These are phyloP conservation scores for Centropus bengalensis DNA, from an alignment of 2,113 vertebrate genomes.

Conservation along the genomic window DNA sequence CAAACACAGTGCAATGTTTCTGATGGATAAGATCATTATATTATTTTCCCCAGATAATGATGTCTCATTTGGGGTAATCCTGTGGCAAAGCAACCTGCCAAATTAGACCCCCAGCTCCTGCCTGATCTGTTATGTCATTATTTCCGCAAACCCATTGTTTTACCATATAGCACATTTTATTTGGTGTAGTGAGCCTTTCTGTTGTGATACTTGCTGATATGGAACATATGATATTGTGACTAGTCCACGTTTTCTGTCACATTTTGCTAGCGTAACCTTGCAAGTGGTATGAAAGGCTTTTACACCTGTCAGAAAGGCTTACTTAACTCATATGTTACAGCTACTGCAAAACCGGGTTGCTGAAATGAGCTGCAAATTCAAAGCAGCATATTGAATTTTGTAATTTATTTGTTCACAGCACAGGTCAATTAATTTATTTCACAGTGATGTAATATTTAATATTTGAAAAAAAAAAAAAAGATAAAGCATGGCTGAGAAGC, in stretches of 20 bases:
- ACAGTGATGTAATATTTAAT: conserved; percentile 68
- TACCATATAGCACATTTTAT: background rate
- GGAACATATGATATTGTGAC: conserved; percentile 67
- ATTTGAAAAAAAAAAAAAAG: conserved; percentile 55
- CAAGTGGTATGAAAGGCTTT: conserved; percentile 53
- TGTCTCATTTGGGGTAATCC: conserved; percentile 25
- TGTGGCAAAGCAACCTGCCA: background rate
- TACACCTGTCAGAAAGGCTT: conserved; percentile 74
- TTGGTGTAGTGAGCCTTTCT: conserved; percentile 27
- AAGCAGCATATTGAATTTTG: conserved; percentile 64
- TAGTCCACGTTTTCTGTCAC: conserved; percentile 60
- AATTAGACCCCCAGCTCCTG: background rate
- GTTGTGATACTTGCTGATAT: conserved; percentile 58
- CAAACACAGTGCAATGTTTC: background rate
- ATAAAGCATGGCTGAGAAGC: conserved; percentile 49
- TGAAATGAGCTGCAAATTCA: conserved; percentile 71
- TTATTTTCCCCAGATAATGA: conserved; percentile 15
- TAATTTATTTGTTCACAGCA: conserved; percentile 73
- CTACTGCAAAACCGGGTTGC: background rate
- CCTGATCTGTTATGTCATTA: background rate
- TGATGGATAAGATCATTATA: background rate
- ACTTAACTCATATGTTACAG: conserved; percentile 68
- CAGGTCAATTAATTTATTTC: conserved; percentile 78
- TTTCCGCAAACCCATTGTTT: background rate
- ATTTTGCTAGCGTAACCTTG: conserved; percentile 64